These are phyloP conservation scores for Molorchus minor DNA, from an alignment of 2,888 invertebrate species.

Conservation along the genomic window DNA sequence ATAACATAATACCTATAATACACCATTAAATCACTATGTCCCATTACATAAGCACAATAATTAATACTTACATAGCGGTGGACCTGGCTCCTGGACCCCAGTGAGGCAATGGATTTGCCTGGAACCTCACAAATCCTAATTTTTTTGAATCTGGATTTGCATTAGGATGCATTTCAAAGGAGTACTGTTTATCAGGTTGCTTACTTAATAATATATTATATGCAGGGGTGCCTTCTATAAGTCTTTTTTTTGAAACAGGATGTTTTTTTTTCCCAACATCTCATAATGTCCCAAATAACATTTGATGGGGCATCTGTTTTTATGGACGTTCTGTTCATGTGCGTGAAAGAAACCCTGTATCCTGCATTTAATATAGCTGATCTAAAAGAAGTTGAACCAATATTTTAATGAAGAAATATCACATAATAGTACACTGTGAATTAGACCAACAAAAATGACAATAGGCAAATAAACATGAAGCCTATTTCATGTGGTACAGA, in stretches of 20 bases:
- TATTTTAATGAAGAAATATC: too few species aligned
- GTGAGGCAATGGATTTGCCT: constrained; percentile 83
- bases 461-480: too few species aligned
- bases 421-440: too few species aligned
- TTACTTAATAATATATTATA: constrained; percentile 69
- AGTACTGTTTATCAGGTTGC: constrained; percentile 63
- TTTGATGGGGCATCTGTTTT: constrained; percentile 91
- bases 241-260: constrained; percentile 72
- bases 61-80: constrained; percentile 73
- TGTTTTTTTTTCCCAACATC: constrained; percentile 79
- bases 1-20: too few species aligned
- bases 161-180: constrained; percentile 68
- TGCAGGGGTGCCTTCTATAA: constrained; percentile 65
- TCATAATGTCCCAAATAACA: constrained; percentile 91
- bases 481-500: too few species aligned
- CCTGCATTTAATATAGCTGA: constrained; percentile 92
- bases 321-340: constrained; percentile 85
- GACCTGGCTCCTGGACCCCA: constrained; percentile 94
- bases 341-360: constrained; percentile 90
- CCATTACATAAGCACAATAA: constrained; percentile 16
- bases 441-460: too few species aligned
- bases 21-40: too few species aligned
- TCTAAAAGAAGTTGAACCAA: too few species aligned
- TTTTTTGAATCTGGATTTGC: constrained; percentile 85
- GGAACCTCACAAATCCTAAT: constrained; percentile 80